Percentiles rank a stretch among this genome's conserved stretches.
Conservation (phyloP, 2,113 vertebrate genomes). For the Saguinus imperator region DNA sequence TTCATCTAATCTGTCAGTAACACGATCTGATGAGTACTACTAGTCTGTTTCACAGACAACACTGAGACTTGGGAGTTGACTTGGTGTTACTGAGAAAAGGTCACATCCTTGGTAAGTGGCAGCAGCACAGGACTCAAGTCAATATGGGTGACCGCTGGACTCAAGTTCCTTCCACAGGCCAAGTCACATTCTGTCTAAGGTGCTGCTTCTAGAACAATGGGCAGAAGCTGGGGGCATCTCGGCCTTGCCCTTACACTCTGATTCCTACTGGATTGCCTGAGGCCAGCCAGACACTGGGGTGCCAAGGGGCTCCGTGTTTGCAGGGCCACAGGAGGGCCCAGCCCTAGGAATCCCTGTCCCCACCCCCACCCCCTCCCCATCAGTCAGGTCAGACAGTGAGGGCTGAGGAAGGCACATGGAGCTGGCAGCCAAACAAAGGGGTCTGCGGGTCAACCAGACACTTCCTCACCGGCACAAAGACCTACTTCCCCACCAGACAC, state of each 20-base stretch:
- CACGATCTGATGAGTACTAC: neutral
- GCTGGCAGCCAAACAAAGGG: conserved; percentile 60
- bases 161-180: neutral
- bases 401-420: neutral
- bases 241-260: neutral
- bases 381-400: conserved; percentile 15
- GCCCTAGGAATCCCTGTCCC: neutral
- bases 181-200: neutral
- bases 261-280: neutral
- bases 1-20: neutral
- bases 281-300: neutral
- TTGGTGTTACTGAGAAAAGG: neutral
- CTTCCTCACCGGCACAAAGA: conserved; percentile 45
- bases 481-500: neutral
- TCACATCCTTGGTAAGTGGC: neutral
- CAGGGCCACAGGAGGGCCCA: rapidly evolving
- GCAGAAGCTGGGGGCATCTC: neutral
- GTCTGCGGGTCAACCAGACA: conserved; percentile 24
- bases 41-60: neutral
- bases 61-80: neutral
- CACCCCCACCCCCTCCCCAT: neutral
- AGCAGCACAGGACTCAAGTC: neutral
- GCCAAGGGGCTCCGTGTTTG: neutral
- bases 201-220: neutral
- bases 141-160: neutral